Evolutionary conservation across 2,888 invertebrate species (phyloP).

Genomic region (Drosophila ezoana): DNA sequence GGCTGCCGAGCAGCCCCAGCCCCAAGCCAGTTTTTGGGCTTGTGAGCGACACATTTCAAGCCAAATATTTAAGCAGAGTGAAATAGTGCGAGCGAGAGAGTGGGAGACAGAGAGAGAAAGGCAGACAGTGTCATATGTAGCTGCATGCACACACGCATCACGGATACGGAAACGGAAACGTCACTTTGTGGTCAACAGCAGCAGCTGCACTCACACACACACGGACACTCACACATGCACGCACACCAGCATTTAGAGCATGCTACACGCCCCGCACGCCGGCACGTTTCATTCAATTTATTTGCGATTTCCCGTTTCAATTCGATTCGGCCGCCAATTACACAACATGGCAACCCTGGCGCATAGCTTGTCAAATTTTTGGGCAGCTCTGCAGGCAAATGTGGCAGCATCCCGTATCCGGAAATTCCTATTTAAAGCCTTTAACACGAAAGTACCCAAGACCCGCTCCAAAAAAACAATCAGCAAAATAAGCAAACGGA

Average conservation of each 20-base stretch:
- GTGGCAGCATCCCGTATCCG: slow-evolving; percentile 8
- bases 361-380: slow-evolving; percentile 23
- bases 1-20: too few species aligned
- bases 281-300: slow-evolving; percentile 78
- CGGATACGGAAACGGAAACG: slow-evolving; percentile 73
- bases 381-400: slow-evolving; percentile 14
- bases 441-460: slow-evolving; percentile 14
- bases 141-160: slow-evolving; percentile 44
- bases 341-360: slow-evolving; percentile 55
- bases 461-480: slow-evolving; percentile 26
- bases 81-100: background rate
- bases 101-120: background rate
- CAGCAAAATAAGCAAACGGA: slow-evolving; percentile 37
- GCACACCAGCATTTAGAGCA: background rate
- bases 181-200: slow-evolving; percentile 77
- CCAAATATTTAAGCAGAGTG: slow-evolving; percentile 49
- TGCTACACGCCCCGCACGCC: background rate
- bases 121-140: background rate
- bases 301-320: slow-evolving; percentile 78
- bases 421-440: slow-evolving; percentile 39
- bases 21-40: slow-evolving; percentile 36
- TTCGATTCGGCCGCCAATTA: slow-evolving; percentile 78
- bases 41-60: slow-evolving; percentile 38
- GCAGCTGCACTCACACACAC: slow-evolving; percentile 18
- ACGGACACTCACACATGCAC: slow-evolving; percentile 19